Conservation (phyloP, 2,888 invertebrate genomes). For the Caenorhabditis sp. region DNA sequence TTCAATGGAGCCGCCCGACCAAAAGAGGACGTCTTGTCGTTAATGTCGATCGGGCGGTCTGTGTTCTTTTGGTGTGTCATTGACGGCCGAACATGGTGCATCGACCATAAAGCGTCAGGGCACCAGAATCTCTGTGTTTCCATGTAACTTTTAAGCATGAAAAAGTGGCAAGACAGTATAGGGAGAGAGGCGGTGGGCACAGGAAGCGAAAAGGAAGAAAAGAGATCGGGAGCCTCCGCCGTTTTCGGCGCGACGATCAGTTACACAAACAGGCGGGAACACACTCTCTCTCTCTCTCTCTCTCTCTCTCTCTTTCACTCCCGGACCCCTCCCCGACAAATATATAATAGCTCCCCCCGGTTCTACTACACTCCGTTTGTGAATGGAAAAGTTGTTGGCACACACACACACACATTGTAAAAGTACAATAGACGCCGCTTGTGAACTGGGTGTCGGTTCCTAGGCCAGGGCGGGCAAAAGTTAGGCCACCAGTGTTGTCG, state of each 20-base stretch:
- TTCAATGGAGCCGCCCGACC: constrained; percentile 16
- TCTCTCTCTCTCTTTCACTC: too few relatives aligned
- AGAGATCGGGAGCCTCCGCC: background rate
- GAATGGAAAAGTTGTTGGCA: constrained; percentile 1
- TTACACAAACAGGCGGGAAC: constrained; percentile 53
- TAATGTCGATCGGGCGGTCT: too few relatives aligned
- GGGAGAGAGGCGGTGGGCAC: too few relatives aligned
- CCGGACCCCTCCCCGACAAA: too few relatives aligned
- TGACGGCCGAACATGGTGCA: background rate
- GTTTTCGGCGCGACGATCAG: constrained; percentile 28
- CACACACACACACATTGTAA: constrained; percentile 9
- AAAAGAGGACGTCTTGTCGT: background rate
- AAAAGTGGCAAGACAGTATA: too few relatives aligned
- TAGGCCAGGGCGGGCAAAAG: too few relatives aligned
- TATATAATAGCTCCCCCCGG: too few relatives aligned
- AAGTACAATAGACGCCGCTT: background rate
- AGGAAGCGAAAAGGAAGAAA: background rate
- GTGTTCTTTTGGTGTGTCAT: constrained; percentile 34
- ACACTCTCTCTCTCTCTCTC: background rate
- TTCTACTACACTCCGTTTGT: too few relatives aligned
- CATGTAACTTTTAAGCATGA: too few relatives aligned
- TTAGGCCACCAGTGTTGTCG: too few relatives aligned
- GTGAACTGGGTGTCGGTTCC: too few relatives aligned
- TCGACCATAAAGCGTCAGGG: background rate
- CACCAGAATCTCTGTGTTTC: too few relatives aligned